Evolutionary conservation across 2,797 vertebrate species (phyloP).

Genomic region (Rhabdophis nuchalis): DNA sequence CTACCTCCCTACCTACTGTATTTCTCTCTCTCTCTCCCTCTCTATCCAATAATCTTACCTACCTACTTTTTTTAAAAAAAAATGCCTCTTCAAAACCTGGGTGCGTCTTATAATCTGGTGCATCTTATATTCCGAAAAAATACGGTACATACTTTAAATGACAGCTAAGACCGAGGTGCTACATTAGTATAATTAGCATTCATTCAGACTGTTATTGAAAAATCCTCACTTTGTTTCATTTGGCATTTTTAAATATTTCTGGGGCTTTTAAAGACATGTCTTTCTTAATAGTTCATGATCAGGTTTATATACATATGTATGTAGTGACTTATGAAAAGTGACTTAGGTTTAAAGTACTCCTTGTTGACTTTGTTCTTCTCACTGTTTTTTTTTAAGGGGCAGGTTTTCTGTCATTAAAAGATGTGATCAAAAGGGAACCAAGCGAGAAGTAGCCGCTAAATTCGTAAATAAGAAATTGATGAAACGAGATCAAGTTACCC

Average conservation of each 20-base stretch:
- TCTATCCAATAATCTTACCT: no score
- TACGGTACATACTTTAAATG: not conserved
- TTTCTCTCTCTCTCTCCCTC: no score
- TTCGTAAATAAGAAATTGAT: slow-evolving; percentile 97
- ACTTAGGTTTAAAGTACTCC: not conserved
- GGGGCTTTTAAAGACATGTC: not conserved
- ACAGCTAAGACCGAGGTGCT: not conserved
- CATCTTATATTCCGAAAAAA: no score
- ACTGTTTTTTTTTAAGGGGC: slow-evolving; percentile 74
- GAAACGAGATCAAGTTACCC: slow-evolving; percentile 92
- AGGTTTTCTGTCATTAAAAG: slow-evolving; percentile 95
- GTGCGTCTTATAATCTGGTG: no score
- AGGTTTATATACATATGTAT: not conserved
- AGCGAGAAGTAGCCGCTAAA: slow-evolving; percentile 88
- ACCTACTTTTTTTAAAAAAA: no score
- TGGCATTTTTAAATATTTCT: not conserved
- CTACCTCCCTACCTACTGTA: no score
- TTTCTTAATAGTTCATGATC: not conserved
- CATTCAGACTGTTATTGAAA: not conserved
- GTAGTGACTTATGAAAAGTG: not conserved
- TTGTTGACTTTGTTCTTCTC: not conserved
- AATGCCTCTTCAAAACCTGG: no score
- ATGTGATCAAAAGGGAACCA: slow-evolving; percentile 89
- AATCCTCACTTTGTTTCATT: not conserved
- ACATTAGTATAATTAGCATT: not conserved